These are phyloP conservation scores for Asteroscopus sphinx DNA, from an alignment of 2,888 invertebrate species.

Conservation along the genomic window DNA sequence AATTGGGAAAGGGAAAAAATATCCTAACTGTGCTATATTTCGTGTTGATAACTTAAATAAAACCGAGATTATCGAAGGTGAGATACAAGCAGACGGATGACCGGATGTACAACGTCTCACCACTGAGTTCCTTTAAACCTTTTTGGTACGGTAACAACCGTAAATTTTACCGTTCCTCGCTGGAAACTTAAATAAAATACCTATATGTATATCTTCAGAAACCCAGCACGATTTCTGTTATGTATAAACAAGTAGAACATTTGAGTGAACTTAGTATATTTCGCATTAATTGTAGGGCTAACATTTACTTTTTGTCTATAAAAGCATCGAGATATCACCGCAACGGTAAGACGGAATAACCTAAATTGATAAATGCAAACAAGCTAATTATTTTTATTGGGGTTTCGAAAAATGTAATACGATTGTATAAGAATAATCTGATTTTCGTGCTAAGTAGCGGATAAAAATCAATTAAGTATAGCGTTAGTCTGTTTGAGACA, in stretches of 20 bases:
- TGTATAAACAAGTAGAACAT: conserved; percentile 7
- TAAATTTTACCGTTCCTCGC: conserved; percentile 52
- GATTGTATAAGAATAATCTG: not conserved
- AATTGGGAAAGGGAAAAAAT: too few relatives aligned
- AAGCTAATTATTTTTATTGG: not conserved
- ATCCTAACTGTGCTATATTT: too few relatives aligned
- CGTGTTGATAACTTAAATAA: too few relatives aligned
- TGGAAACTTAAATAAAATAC: conserved; percentile 35
- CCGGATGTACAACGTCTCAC: conserved; percentile 20
- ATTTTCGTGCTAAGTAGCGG: conserved; percentile 40
- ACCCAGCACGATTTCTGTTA: conserved; percentile 42
- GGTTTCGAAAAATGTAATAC: not conserved
- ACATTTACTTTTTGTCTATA: not conserved
- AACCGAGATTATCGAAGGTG: conserved; percentile 1
- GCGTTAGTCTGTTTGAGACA: conserved; percentile 43
- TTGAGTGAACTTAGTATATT: conserved; percentile 1
- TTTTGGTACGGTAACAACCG: conserved; percentile 52
- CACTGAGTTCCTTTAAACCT: conserved; percentile 49
- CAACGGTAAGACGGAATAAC: conserved; percentile 3
- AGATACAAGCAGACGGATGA: conserved; percentile 10
- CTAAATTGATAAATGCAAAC: conserved; percentile 1
- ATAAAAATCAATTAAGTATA: conserved; percentile 45
- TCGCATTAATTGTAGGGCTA: not conserved
- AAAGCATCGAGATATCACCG: conserved; percentile 1
- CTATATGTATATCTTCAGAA: conserved; percentile 37